phyloP scores from a whole-genome alignment of 2,888 invertebrate species.

The Phyllotreta striolata region DNA sequence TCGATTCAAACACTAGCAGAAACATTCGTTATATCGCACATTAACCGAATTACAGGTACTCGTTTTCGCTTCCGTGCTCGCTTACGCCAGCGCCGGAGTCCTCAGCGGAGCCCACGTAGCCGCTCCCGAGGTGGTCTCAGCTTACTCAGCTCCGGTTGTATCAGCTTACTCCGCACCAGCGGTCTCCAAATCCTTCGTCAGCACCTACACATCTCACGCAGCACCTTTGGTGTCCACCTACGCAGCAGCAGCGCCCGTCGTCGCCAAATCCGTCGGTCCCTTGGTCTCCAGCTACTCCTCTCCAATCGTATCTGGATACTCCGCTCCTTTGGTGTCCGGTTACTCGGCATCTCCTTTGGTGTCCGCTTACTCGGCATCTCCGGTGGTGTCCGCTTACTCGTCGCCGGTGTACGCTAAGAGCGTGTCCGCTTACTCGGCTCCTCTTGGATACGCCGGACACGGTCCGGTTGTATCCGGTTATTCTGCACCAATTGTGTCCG shows the following conservation, averaged over 20 bases:
- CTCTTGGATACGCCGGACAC: neutral
- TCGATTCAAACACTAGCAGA: no score
- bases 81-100: conserved; percentile 11
- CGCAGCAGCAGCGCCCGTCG: conserved; percentile 20
- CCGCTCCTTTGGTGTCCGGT: neutral
- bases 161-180: conserved; percentile 20
- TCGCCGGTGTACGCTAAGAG: no score
- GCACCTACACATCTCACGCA: neutral
- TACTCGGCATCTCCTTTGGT: neutral
- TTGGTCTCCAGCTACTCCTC: neutral
- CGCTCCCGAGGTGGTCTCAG: conserved; percentile 4
- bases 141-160: conserved; percentile 26
- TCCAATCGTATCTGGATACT: conserved; percentile 10
- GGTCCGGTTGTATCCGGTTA: conserved; percentile 4
- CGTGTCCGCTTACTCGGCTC: no score
- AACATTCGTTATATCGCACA: no score
- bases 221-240: neutral
- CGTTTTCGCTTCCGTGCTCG: conserved; percentile 2
- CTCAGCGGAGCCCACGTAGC: neutral
- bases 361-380: conserved; percentile 10
- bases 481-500: conserved; percentile 6
- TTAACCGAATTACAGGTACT: neutral
- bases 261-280: conserved; percentile 30
- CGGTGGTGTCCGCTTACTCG: conserved; percentile 1
- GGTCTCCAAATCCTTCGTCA: no score